Conservation (phyloP, 2,888 invertebrate species). For the Platycheirus rosarum region DNA sequence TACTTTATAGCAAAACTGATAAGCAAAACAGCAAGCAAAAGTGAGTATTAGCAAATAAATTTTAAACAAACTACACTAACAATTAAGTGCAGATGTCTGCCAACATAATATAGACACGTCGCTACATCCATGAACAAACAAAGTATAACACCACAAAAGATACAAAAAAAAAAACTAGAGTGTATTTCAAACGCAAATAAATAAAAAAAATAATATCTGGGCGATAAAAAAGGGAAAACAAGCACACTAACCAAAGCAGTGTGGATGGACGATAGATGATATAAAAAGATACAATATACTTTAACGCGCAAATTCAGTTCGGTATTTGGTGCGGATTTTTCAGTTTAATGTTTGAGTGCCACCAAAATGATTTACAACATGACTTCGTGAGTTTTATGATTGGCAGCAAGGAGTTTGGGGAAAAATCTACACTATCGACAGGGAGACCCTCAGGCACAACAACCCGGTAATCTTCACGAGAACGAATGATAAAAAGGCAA, state of each 20-base stretch:
- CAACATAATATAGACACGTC: too few relatives aligned
- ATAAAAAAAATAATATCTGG: conserved; percentile 45
- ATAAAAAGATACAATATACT: conserved; percentile 27
- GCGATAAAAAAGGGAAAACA: conserved; percentile 42
- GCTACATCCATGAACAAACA: conserved; percentile 56
- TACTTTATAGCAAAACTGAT: conserved; percentile 45
- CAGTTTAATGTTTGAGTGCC: conserved; percentile 29
- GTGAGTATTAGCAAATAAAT: conserved; percentile 49
- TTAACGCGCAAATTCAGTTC: conserved; percentile 39
- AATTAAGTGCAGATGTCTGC: conserved; percentile 69
- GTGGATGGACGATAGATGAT: conserved; percentile 9
- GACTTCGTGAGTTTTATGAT: conserved; percentile 53
- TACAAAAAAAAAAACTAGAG: conserved; percentile 7
- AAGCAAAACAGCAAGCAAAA: conserved; percentile 34
- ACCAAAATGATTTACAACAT: conserved; percentile 63
- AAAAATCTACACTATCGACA: conserved; percentile 6
- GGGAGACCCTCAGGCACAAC: conserved; percentile 22
- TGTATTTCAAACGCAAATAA: conserved; percentile 53
- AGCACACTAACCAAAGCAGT: not conserved
- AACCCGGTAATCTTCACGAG: conserved; percentile 44
- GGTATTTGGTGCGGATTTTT: conserved; percentile 30
- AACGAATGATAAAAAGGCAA: conserved; percentile 63
- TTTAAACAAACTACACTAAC: conserved; percentile 57
- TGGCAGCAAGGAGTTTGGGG: conserved; percentile 32
- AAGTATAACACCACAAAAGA: conserved; percentile 45